These are phyloP conservation scores for Proisotoma minuta DNA, from an alignment of 2,888 invertebrate species.

Conservation along the genomic window DNA sequence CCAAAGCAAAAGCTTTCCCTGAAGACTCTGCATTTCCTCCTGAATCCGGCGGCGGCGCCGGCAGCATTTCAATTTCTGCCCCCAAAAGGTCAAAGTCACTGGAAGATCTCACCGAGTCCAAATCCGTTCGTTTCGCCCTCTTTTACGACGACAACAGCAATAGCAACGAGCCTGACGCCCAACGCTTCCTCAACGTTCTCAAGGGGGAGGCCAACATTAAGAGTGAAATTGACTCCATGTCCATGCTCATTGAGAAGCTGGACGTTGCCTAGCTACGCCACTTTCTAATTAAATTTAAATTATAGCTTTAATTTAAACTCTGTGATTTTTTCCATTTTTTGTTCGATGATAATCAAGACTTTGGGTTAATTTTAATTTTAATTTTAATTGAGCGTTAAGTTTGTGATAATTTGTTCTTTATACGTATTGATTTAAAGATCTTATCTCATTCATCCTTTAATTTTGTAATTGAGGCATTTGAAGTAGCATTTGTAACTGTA, in stretches of 20 bases:
- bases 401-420: too few species aligned
- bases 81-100: constrained; percentile 43
- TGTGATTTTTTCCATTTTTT: too few species aligned
- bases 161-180: constrained; percentile 28
- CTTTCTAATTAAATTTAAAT: too few species aligned
- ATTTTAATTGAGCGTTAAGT: too few species aligned
- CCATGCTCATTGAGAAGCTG: constrained; percentile 43
- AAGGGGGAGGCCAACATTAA: constrained; percentile 40
- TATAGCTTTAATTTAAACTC: too few species aligned
- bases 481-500: too few species aligned
- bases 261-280: constrained; percentile 46
- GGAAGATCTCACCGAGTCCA: constrained; percentile 47
- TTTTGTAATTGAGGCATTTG: too few species aligned
- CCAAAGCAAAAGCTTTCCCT: constrained; percentile 16
- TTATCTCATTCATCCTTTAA: too few species aligned
- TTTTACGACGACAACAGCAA: constrained; percentile 36
- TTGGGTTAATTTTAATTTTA: too few species aligned
- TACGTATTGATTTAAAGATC: too few species aligned
- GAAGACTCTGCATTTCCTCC: constrained; percentile 27
- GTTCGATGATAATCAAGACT: too few species aligned
- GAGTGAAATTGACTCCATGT: constrained; percentile 46
- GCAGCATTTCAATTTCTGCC: constrained; percentile 30
- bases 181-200: constrained; percentile 32
- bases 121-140: constrained; percentile 31
- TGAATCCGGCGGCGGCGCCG: constrained; percentile 35